Evolutionary conservation across 2,888 invertebrate species (phyloP), one percentile per base, ranked within the genome.

Genomic region (Callinectes sapidus): DNA sequence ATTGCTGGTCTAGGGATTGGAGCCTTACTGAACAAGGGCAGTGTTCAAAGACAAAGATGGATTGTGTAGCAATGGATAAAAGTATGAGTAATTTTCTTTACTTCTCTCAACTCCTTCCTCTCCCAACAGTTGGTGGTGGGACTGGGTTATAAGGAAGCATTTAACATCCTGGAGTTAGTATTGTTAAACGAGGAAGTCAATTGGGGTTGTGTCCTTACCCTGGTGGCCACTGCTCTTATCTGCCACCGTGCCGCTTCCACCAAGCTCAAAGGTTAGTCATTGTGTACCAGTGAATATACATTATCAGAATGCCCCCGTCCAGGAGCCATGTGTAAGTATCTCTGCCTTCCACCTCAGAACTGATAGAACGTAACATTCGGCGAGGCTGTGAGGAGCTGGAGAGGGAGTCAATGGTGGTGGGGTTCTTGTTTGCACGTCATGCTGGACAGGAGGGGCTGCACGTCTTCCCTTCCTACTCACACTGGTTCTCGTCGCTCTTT

Each of bases 391-490:
- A 87, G 13, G 90, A 90, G 39, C 91, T 90, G 28, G 93, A 93
- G 54, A 90, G 87, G 90, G 93, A 93, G 32, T 87, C 81, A 2
- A 42, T 93, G 28, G 88, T 93, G 35, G 87, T 93, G 23, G 93
- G 93, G 28, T 90, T 93, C 81, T 32, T 93, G 23, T 93, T 92
- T 88, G 93, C 93, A 6, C 87, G 93, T 28, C 93, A 92, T 13
- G 93, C 93, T 1, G 87, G 91, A 42, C 90, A 92, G 54, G 93
- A 93, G 48, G 93, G 93, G 28, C 90, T 77, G 13, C 93, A 93
- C 81, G 28, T 93, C 90, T 93, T 93, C 66, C 93, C 93, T 10
- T 87, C 92, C 23, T 93, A 93, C 35, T 23, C 89, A 42, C 92
- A 92, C 32, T 93, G 93, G 93, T 93, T 93, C 87, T 88, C 55